These are phyloP conservation scores for Neosalanx taihuensis DNA, from an alignment of 2,797 vertebrate genomes.

Conservation along the genomic window DNA sequence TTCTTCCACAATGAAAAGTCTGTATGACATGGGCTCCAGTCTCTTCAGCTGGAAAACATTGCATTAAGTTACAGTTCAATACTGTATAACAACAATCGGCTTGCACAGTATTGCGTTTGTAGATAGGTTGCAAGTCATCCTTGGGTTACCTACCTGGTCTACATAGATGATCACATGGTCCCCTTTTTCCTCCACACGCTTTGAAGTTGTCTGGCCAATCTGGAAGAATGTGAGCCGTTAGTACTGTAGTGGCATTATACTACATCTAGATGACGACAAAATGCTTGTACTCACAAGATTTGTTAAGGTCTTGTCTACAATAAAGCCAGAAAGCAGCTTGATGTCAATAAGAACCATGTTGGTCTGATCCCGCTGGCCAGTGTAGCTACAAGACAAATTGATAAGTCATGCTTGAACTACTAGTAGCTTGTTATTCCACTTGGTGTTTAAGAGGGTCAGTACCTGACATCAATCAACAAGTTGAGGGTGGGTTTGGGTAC, in stretches of 20 bases:
- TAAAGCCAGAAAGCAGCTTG: conserved; percentile 67
- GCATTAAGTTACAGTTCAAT: too few species aligned
- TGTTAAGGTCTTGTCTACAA: conserved; percentile 4
- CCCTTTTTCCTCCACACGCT: conserved; percentile 49
- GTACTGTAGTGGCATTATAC: too few species aligned
- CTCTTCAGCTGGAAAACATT: too few species aligned
- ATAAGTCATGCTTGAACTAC: not conserved
- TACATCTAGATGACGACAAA: too few species aligned
- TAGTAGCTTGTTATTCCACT: not conserved
- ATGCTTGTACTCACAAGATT: not conserved
- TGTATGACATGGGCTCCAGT: too few species aligned
- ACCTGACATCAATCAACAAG: too few species aligned
- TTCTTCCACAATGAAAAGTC: too few species aligned
- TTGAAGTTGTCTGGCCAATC: conserved; percentile 28
- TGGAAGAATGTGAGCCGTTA: conserved; percentile 16
- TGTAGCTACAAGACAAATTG: conserved; percentile 49
- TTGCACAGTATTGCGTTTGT: too few species aligned
- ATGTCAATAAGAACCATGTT: conserved; percentile 72
- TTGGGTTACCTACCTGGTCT: too few species aligned
- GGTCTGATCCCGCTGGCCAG: conserved; percentile 29
- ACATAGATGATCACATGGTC: conserved; percentile 55
- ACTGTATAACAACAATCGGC: too few species aligned
- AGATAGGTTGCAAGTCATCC: too few species aligned
- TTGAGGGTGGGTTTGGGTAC: too few species aligned
- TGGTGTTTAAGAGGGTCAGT: not conserved